Base-by-base conservation (phyloP, 2,797 vertebrate genomes). In the Borostomias antarcticus region DNA sequence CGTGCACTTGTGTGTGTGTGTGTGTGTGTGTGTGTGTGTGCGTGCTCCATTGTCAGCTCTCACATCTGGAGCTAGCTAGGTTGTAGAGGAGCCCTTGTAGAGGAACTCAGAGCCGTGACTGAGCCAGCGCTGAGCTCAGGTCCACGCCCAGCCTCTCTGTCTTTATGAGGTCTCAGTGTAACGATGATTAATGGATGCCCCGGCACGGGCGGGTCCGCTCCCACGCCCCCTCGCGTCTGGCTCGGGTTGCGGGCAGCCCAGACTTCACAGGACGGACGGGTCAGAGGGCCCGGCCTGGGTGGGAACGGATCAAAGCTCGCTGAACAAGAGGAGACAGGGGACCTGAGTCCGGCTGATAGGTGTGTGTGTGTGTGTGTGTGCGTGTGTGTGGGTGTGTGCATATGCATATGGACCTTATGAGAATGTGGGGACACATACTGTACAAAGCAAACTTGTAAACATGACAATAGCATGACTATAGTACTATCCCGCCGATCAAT, bases 171-270 rank as follows among this genome's bases (percentile, higher is more conserved):
- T 2, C 40, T 63, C 25, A 60, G 61, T 65, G 70, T 76, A 73
- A 79, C 45, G 66, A 76, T 89, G 87, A 92, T 89, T 85, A 89
- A 92, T 91, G 88, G 82, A 76, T 19, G 2, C 69, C 68, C 64
- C 6, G 61, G 77, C 82, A 78, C 11, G 19, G 13, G 73, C 74
- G 50, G 78, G 77, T 67, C 58, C 51, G 56, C 62, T 71, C 82
- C 83, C 85, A 80, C 62, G 30, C 74, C 81, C 81, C 61, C 68
- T 66, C n/a, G 35, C 75, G 72, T 63, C 76, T 56, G 30, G 64
- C 77, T 84, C 70, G 26, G 74, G 74, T 83, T 88, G 74, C 78
- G 64, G 47, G 21, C 7, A 62, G 37, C 52, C 66, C 65, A 74
- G 50, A 79, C 81, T 72, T 62, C 71, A 35, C 66, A 66, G 69